Conservation (phyloP, 2,797 vertebrate species). For the Sternotherus odoratus region DNA sequence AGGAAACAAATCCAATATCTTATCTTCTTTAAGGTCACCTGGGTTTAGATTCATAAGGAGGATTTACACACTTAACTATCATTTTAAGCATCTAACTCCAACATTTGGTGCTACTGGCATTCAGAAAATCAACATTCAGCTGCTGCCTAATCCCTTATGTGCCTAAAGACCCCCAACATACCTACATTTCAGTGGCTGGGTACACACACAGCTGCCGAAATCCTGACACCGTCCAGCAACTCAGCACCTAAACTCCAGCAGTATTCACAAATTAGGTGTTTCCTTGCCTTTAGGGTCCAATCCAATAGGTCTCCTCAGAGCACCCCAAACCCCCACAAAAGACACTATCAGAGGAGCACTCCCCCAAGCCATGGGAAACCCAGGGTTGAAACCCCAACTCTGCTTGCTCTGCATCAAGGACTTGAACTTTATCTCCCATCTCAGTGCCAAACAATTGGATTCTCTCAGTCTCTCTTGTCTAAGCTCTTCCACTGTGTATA, state of each 20-base stretch:
- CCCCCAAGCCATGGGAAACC: neutral
- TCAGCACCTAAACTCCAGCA: no score
- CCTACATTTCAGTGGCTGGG: neutral
- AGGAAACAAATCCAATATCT: neutral
- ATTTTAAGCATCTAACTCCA: neutral
- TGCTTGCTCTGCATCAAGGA: neutral
- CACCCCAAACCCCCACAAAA: neutral
- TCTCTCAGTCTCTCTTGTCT: neutral
- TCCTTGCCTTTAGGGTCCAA: neutral
- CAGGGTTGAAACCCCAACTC: neutral
- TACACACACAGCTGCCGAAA: neutral
- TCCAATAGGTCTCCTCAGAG: neutral
- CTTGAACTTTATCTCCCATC: neutral
- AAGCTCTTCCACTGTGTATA: neutral
- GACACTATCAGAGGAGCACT: neutral
- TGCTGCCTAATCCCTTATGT: neutral
- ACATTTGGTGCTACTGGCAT: neutral
- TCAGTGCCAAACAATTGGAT: neutral
- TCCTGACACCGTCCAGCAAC: no score
- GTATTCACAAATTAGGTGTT: neutral
- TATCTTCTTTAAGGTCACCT: neutral
- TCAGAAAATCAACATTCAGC: neutral
- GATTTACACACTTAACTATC: neutral
- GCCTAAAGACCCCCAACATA: neutral
- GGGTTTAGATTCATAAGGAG: accelerated